Evolutionary conservation across 2,797 vertebrate genomes (phyloP).

Genomic region (Rhadinocentrus ornatus): DNA sequence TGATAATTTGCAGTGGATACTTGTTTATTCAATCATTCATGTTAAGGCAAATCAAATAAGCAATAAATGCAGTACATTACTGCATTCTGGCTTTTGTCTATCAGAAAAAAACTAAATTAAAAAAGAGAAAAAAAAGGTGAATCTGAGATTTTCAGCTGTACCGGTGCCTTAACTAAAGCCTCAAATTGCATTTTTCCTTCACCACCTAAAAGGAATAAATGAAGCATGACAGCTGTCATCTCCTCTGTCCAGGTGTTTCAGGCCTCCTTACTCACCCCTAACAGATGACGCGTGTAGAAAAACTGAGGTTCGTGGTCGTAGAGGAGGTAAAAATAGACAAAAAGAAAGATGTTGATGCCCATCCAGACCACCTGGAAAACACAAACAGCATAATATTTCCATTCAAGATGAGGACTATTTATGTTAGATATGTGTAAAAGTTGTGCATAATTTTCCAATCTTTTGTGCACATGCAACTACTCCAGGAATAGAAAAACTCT

Average conservation of each 20-base stretch:
- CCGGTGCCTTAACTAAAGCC: background rate
- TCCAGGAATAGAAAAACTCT: background rate
- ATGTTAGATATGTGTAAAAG: background rate
- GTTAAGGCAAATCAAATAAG: background rate
- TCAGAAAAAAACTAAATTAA: background rate
- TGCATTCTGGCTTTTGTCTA: background rate
- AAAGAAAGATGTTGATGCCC: conserved; percentile 90
- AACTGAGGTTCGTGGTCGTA: conserved; percentile 81
- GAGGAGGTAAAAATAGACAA: conserved; percentile 84
- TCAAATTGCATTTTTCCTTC: too few relatives aligned
- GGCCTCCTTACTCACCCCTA: conserved; percentile 84
- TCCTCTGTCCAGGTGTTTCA: background rate
- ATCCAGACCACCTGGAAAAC: conserved; percentile 87
- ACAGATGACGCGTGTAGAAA: conserved; percentile 90
- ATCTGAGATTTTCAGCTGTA: background rate
- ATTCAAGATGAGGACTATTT: background rate
- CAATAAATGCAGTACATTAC: background rate
- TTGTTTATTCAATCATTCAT: background rate
- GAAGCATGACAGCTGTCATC: background rate
- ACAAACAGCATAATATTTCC: background rate
- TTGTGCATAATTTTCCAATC: background rate
- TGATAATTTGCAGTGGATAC: background rate
- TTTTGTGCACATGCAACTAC: background rate
- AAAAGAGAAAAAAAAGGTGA: background rate
- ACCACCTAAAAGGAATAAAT: background rate